These are phyloP conservation scores for Eledona agricola DNA, from an alignment of 2,888 invertebrate species.

Conservation along the genomic window DNA sequence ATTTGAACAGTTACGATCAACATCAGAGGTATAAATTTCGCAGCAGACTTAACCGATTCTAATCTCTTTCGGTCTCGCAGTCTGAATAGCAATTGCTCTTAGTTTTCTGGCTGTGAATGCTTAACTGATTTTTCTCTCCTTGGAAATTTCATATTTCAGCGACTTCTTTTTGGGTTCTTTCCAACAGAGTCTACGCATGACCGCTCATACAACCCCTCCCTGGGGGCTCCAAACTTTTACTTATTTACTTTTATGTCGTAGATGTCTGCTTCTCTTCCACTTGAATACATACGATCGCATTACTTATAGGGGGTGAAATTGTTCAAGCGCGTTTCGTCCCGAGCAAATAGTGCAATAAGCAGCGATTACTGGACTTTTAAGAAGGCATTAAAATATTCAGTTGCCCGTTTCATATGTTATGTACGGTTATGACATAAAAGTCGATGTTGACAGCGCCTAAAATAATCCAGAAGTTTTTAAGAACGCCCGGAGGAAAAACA, in stretches of 20 bases:
- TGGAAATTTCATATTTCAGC: constrained; percentile 21
- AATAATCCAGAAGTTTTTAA: no score
- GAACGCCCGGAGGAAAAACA: no score
- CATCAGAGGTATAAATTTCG: constrained; percentile 22
- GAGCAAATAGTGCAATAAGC: no score
- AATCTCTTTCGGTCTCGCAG: constrained; percentile 22
- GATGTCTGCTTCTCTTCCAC: constrained; percentile 26
- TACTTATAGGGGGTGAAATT: constrained; percentile 20
- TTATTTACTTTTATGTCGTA: constrained; percentile 28
- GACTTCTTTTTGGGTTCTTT: constrained; percentile 13
- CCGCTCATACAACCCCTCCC: constrained; percentile 21
- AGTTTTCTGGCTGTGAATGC: constrained; percentile 18
- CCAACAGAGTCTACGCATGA: constrained; percentile 11
- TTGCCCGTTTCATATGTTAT: no score
- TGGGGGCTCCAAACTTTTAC: constrained; percentile 21
- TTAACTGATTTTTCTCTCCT: constrained; percentile 22
- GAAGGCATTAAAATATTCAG: no score
- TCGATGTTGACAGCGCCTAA: no score
- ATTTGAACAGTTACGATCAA: constrained; percentile 24
- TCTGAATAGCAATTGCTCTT: constrained; percentile 28
- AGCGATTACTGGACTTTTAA: no score
- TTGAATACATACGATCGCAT: constrained; percentile 25
- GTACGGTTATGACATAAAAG: no score
- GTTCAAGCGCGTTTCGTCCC: constrained; percentile 14
- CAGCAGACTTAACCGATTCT: constrained; percentile 25